These are phyloP conservation scores for Cryptomyrus ogoouensis DNA, from an alignment of 2,113 vertebrate species.

Conservation along the genomic window DNA sequence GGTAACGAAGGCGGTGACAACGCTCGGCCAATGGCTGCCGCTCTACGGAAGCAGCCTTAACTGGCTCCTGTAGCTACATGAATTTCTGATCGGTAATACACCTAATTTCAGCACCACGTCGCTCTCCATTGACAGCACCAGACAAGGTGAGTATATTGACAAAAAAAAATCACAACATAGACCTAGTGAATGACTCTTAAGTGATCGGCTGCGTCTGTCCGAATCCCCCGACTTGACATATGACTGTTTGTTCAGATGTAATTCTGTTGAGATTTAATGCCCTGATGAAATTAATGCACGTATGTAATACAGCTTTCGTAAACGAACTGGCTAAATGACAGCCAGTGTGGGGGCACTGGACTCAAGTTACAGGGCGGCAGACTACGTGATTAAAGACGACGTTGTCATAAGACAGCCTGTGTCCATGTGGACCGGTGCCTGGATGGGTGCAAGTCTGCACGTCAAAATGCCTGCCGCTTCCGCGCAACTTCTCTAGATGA, in stretches of 20 bases:
- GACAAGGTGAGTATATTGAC: constrained; percentile 30
- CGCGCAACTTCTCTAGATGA: neutral
- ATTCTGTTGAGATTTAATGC: constrained; percentile 7
- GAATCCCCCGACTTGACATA: neutral
- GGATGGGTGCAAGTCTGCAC: neutral
- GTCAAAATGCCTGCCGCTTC: neutral
- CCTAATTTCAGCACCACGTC: constrained; percentile 43
- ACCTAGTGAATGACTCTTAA: neutral
- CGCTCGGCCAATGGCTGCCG: constrained; percentile 28
- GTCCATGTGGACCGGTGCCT: neutral
- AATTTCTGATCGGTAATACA: constrained; percentile 29
- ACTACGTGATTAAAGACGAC: neutral
- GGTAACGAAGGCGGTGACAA: neutral
- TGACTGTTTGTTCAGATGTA: neutral
- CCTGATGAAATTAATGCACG: neutral
- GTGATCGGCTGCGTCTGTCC: neutral
- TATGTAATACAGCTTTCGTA: neutral
- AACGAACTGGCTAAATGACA: neutral
- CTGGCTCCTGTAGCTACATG: constrained; percentile 21
- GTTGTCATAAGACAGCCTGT: neutral
- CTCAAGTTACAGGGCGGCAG: neutral
- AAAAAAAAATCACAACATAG: neutral
- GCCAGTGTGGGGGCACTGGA: neutral
- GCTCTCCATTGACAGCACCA: constrained; percentile 37
- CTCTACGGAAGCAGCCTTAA: constrained; percentile 8